Evolutionary conservation across 2,797 vertebrate species (phyloP).

Genomic region (Pyrocephalus nanus): DNA sequence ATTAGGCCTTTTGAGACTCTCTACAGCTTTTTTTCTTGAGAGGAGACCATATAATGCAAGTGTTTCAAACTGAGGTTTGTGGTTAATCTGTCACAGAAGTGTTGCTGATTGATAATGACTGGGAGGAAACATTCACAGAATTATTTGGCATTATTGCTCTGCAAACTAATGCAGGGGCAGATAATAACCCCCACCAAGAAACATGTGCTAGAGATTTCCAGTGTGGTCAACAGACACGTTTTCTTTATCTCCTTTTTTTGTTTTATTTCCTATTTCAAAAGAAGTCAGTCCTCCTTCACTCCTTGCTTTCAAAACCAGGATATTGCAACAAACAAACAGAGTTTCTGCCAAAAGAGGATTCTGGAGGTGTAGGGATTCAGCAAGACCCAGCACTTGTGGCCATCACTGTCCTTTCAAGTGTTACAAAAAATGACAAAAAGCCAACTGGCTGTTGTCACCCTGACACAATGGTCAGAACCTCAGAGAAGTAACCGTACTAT

Average conservation of each 20-base stretch:
- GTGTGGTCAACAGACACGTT: background rate
- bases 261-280: background rate
- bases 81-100: background rate
- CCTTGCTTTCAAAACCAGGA: background rate
- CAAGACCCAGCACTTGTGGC: background rate
- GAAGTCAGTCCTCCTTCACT: background rate
- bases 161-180: background rate
- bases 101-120: background rate
- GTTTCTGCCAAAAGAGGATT: background rate
- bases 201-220: background rate
- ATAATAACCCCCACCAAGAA: background rate
- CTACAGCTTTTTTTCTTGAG: background rate
- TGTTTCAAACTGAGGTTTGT: background rate
- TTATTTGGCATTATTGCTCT: background rate
- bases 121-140: background rate
- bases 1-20: background rate
- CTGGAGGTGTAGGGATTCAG: background rate
- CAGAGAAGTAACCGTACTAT: background rate
- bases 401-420: background rate
- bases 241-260: background rate
- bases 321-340: background rate
- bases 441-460: background rate
- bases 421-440: background rate
- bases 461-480: background rate
- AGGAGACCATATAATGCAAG: background rate